Percentiles rank a stretch among this genome's conserved stretches.
Conservation (phyloP, 2,113 vertebrate species). For the Aphyosemion australe region DNA sequence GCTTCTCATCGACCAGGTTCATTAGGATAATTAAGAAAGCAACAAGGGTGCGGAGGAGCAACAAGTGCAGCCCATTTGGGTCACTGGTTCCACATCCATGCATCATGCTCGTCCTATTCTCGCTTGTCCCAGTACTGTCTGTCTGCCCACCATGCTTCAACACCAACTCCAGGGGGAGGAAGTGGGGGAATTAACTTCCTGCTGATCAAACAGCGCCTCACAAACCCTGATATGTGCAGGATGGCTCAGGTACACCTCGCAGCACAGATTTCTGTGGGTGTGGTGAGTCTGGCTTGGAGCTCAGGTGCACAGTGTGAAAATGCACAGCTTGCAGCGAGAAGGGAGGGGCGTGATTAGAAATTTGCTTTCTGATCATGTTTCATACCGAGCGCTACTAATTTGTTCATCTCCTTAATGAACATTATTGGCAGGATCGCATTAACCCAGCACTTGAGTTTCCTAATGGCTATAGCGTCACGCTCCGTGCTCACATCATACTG, state of each 20-base stretch:
- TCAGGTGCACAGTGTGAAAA: slow-evolving; percentile 13
- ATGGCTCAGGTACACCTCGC: slow-evolving; percentile 15
- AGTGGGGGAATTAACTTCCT: slow-evolving; percentile 65
- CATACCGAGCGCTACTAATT: slow-evolving; percentile 49
- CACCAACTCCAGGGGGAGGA: slow-evolving; percentile 32
- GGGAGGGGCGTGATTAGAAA: slow-evolving; percentile 8
- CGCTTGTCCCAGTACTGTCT: slow-evolving; percentile 30
- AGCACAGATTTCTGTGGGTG: slow-evolving; percentile 18
- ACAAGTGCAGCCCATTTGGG: slow-evolving; percentile 34
- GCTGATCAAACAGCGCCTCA: slow-evolving; percentile 39
- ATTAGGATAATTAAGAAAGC: slow-evolving; percentile 51
- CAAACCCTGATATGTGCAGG: slow-evolving; percentile 28
- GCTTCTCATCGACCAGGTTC: slow-evolving; percentile 36
- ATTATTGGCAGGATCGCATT: slow-evolving; percentile 60
- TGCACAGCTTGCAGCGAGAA: slow-evolving; percentile 1
- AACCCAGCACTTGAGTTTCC: slow-evolving; percentile 54
- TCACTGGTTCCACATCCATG: slow-evolving; percentile 18
- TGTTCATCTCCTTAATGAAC: slow-evolving; percentile 66
- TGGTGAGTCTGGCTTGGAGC: slow-evolving; percentile 6
- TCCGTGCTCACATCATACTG: slow-evolving; percentile 38
- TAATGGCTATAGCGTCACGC: slow-evolving; percentile 49
- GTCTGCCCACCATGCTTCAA: background rate
- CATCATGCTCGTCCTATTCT: slow-evolving; percentile 21
- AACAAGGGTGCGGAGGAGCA: slow-evolving; percentile 21
- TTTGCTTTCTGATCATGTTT: slow-evolving; percentile 53